Base-by-base conservation (phyloP, 1,140 invertebrate genomes). In the Dolichoris vasculosae region DNA sequence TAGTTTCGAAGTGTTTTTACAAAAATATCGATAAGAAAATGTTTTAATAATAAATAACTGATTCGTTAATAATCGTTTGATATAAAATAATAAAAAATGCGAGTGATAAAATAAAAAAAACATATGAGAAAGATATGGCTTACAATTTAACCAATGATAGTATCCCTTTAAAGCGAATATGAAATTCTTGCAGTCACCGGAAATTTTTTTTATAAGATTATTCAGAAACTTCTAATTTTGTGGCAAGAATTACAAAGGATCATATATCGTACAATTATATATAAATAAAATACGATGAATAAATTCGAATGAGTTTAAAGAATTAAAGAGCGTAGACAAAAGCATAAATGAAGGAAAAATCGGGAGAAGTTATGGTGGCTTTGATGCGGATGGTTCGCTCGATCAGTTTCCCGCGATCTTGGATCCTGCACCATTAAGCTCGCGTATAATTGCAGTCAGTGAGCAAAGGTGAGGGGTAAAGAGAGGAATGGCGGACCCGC, bases 321-420 rank as follows among this genome's bases (percentile, higher is more conserved):
- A 17, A 38, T 6, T 13, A 71, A 9, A 75, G n/a, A 46, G 48
- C 46, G 38, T 17, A n/a, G 40, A 48, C 8, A 30, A 7, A 26
- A 0, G 32, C 8, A 13, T 13, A 73, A 51, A 11, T 15, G 23
- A 32, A 43, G 7, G 55, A 23, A 48, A 48, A 75, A 55, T 26
- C 30, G 0, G 11, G 48, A 2, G 30, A 17, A 55, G 23, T 51
- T 30, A 13, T 3, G 48, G 43, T 3, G 46, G 23, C 26, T 48
- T 51, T 55, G 15, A 48, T 3, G 7, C 75, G 17, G 6, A 26
- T 9, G 23, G 17, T 55, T 55, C 11, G 11, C 51, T 78, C 20
- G 63, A 67, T 80, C 40, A 80, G 63, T 80, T 80, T 80, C n/a
- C 38, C 38, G 78, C 63, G 63, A 80, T 80, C 59, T 80, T 15